These are phyloP conservation scores for Indicator maculatus DNA, from an alignment of 2,113 vertebrate genomes.

Conservation along the genomic window DNA sequence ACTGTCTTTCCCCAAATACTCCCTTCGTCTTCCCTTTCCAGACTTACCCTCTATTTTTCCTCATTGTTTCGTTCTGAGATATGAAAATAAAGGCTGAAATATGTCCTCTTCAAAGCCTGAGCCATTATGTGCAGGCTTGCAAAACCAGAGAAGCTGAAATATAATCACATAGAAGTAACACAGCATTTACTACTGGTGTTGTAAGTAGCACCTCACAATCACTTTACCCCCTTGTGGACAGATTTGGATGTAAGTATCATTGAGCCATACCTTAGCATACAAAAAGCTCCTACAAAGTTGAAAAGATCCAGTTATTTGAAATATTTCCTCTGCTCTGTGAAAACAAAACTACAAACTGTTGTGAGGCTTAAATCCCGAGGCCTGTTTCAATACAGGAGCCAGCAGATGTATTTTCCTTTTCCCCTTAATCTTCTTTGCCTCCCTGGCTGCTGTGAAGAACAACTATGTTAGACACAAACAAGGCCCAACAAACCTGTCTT, in stretches of 20 bases:
- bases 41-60: neutral
- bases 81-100: neutral
- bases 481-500: neutral
- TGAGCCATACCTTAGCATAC: neutral
- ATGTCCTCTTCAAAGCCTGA: neutral
- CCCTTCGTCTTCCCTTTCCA: neutral
- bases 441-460: neutral
- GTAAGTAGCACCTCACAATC: neutral
- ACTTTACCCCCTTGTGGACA: neutral
- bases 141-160: slow-evolving; percentile 12
- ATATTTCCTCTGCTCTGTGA: neutral
- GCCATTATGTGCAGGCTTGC: neutral
- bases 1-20: neutral
- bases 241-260: neutral
- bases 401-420: neutral
- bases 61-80: neutral
- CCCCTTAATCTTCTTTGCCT: neutral
- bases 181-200: neutral
- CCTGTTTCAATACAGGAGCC: neutral
- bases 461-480: neutral
- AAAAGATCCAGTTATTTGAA: neutral
- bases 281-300: neutral
- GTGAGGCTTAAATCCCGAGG: neutral
- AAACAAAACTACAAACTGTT: neutral
- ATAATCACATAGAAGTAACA: neutral